phyloP scores from a whole-genome alignment of 2,888 invertebrate genomes.

The Copidosoma aretas region DNA sequence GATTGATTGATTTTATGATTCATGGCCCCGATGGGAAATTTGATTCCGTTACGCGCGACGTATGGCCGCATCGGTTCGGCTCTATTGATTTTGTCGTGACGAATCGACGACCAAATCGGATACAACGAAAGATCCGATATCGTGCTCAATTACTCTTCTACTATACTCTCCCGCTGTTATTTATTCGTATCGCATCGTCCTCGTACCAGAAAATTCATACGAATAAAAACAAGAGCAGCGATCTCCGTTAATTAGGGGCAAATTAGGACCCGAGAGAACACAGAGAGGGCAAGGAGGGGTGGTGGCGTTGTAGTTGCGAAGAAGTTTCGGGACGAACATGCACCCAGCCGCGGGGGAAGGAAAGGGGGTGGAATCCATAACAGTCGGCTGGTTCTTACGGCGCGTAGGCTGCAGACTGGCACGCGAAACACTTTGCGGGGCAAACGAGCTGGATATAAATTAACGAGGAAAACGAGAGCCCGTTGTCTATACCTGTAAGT shows the following conservation, averaged over 20 bases:
- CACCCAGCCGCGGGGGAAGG: not conserved
- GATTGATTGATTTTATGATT: slow-evolving; percentile 40
- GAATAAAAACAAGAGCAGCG: no score
- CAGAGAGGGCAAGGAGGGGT: not conserved
- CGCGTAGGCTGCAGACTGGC: not conserved
- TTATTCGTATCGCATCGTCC: no score
- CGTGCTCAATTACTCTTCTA: no score
- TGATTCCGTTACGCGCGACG: slow-evolving; percentile 17
- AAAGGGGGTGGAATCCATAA: slow-evolving; percentile 17
- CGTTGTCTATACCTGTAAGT: not conserved
- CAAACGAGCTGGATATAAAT: slow-evolving; percentile 33
- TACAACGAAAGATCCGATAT: no score
- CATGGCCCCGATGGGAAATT: slow-evolving; percentile 14
- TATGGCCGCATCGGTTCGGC: not conserved
- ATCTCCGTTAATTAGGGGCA: slow-evolving; percentile 5
- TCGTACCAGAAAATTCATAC: no score
- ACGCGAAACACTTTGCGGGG: slow-evolving; percentile 14
- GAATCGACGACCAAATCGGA: no score
- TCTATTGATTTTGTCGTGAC: no score
- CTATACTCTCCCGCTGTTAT: no score
- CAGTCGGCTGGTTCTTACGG: slow-evolving; percentile 10
- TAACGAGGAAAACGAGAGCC: slow-evolving; percentile 31
- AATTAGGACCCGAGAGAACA: no score
- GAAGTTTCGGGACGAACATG: not conserved
- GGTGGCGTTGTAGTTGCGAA: not conserved